Base-by-base conservation (phyloP, 2,113 vertebrate genomes). In the Brachyhypopomus gauderio region DNA sequence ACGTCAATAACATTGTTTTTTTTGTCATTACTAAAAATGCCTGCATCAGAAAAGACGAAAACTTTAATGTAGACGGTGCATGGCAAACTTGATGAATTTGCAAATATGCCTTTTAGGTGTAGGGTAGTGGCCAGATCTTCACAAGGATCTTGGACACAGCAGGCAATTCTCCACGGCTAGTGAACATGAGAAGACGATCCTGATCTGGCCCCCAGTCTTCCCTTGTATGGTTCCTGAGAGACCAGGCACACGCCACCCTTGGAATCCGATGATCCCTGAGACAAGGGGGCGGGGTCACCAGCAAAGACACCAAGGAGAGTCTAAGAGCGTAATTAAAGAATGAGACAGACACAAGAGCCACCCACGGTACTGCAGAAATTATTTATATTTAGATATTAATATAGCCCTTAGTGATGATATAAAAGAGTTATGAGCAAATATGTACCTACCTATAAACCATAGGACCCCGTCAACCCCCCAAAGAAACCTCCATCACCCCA, bases 211-310 rank as follows among this genome's bases (percentile, higher is more conserved):
- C 60, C 14, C 82, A 84, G 86, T 90, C 82, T 89, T 87, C 86
- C 92, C 92, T 89, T 93, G 80, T 93, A 93, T 88, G 92, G 92
- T 66, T 83, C 52, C 62, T 66, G 74, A 17, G 67, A 81, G 75
- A 80, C 77, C 71, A 63, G 63, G 75, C 73, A 20, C 75, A 64
- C 20, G 62, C 63, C 77, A 70, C 34, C 70, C 75, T 73, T 20
- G 60, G 67, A 81, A 73, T 82, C 79, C 72, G 74, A 79, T 82
- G 79, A 67, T 70, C 63, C 67, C 23, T 75, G n/a, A 74, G 76
- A 77, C n/a, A 4, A 75, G 62, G 6, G 55, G 70, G 72, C 64
- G 72, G 75, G 78, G 84, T 69, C 30, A 74, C 52, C 19, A 55
- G 71, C 38, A 30, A 17, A 56, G 34, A 56, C 48, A 69, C n/a